phyloP scores from a whole-genome alignment of 2,113 vertebrate genomes.

The Scolopax mira region DNA sequence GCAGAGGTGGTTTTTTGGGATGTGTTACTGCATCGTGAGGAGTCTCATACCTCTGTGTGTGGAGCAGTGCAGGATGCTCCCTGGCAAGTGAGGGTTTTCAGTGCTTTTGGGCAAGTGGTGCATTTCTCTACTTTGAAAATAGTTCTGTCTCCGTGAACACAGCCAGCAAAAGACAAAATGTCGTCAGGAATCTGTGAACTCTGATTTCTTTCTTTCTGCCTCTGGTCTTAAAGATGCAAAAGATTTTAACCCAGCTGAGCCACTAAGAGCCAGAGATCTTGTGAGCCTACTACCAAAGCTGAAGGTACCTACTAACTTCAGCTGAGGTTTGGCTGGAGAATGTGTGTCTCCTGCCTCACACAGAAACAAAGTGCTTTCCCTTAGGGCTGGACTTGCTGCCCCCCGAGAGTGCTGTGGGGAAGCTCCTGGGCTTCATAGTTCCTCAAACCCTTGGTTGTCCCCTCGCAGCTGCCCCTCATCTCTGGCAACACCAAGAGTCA shows the following conservation, averaged over 20 bases:
- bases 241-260: neutral
- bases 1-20: neutral
- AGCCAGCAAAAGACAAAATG: neutral
- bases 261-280: neutral
- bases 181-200: neutral
- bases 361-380: neutral
- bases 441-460: neutral
- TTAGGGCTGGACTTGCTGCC: neutral
- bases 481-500: neutral
- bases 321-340: neutral
- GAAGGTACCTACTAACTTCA: neutral
- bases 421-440: too few species aligned
- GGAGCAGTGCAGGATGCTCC: neutral
- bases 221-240: neutral
- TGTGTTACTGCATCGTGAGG: neutral
- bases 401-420: neutral
- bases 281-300: neutral
- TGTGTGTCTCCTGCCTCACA: neutral
- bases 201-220: neutral
- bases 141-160: neutral
- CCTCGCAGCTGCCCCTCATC: neutral
- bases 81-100: neutral
- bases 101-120: neutral
- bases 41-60: fast-evolving
- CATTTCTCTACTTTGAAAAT: neutral